Base-by-base conservation (phyloP, 2,888 invertebrate species). In the Epinotia ramella region DNA sequence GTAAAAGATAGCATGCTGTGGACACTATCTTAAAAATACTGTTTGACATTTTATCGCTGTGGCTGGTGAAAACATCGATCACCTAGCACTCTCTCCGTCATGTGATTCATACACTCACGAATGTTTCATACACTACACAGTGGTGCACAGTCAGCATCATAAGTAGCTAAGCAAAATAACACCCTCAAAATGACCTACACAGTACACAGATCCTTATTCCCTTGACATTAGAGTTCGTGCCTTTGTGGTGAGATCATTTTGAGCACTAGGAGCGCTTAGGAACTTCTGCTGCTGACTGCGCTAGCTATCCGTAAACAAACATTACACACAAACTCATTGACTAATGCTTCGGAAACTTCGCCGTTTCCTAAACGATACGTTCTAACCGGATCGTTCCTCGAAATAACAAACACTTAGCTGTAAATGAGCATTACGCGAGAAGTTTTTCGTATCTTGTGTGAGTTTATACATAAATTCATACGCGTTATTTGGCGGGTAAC, bases 391-490 rank as follows among this genome's bases (percentile, higher is more conserved):
- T 53, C 53, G 53, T 68, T 59, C 57, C 1, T 67, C 12, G 49
- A 46, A 33, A 66, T 66, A 73, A 69, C 60, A 69, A 49, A 60
- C 28, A 60, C 24, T 28, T 69, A 69, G n/a, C 69, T 46, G 59
- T 16, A 66, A 73, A 66, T 73, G 73, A 60, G 66, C 66, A 60
- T 66, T 24, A 53, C 60, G 20, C 60, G 44, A 28, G 28, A 66
- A 73, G 66, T 73, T 73, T 67, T 73, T 60, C 59, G 53, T 49
- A 67, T 66, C 73, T 67, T 67, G 66, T 60, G 66, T 66, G 73
- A 73, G 73, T 60, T 73, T 73, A 40, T 60, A 73, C 74, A 74
- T 74, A 71, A 71, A 75, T 65, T 75, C 12, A n/a, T 73, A 53
- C 49, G 49, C 49, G 69, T 65, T 62, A 70, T 75, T 66, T 11